A percentile compares a stretch with the other conserved stretches of the same genome.
Evolutionary conservation across 2,113 vertebrate species (phyloP).

Genomic region (Crotalus tigris): DNA sequence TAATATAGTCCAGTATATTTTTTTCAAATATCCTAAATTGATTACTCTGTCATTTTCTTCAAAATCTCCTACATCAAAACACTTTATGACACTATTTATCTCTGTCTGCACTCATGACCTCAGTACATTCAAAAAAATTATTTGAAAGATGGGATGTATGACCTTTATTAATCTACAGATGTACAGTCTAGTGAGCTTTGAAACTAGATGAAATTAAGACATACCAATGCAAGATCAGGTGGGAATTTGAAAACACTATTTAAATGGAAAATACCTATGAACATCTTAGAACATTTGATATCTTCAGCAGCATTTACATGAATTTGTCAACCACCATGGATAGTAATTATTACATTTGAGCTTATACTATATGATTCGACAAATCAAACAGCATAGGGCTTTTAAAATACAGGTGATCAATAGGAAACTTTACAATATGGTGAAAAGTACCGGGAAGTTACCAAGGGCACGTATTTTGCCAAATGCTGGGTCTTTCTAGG

Average conservation of each 20-base stretch:
- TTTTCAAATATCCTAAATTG: background rate
- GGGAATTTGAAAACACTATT: background rate
- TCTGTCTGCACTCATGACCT: background rate
- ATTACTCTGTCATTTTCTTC: background rate
- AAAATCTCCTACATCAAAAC: background rate
- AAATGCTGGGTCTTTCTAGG: background rate
- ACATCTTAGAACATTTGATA: background rate
- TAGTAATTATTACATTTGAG: background rate
- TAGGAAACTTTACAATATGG: background rate
- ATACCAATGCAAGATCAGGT: background rate
- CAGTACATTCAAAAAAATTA: background rate
- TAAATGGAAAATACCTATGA: background rate
- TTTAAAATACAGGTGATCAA: background rate
- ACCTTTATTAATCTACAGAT: background rate
- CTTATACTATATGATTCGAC: background rate
- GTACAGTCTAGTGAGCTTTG: background rate
- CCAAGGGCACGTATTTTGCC: background rate
- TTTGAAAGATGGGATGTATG: background rate
- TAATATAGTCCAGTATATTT: background rate
- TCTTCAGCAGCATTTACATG: background rate
- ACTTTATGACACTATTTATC: background rate
- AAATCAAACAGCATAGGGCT: background rate
- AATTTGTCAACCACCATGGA: background rate
- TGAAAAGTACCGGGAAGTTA: background rate
- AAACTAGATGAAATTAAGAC: background rate